phyloP scores from a whole-genome alignment of 2,888 invertebrate species.

The Rotaria sp. region DNA sequence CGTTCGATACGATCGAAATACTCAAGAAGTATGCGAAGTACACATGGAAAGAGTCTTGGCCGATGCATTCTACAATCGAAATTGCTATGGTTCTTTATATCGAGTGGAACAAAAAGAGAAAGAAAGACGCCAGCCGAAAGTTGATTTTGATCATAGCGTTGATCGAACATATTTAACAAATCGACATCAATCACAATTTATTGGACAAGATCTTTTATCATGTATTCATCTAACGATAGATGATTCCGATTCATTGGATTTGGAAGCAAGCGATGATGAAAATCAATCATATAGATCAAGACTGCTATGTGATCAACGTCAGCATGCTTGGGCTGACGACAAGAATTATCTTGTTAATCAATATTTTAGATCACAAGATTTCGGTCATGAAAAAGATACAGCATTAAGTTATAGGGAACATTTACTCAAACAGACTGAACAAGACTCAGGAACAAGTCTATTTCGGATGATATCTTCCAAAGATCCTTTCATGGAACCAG shows the following conservation, averaged over 20 bases:
- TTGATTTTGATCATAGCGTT: background rate
- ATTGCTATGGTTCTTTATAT: background rate
- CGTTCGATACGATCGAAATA: background rate
- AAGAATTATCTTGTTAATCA: background rate
- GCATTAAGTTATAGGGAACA: background rate
- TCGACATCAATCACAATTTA: too few species aligned
- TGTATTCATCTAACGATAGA: background rate
- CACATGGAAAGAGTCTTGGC: background rate
- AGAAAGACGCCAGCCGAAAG: background rate
- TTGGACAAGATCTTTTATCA: background rate
- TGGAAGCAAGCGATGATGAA: too few species aligned
- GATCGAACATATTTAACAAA: background rate
- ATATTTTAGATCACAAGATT: background rate
- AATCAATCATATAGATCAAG: too few species aligned
- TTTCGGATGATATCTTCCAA: background rate
- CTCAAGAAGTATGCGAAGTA: background rate
- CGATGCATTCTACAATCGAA: background rate
- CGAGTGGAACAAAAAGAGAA: background rate
- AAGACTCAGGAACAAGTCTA: background rate
- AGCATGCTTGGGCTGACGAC: background rate
- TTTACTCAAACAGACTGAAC: background rate
- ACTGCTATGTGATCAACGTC: background rate
- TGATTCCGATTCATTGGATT: too few species aligned
- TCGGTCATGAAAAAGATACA: background rate
- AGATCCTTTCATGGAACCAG: background rate